These are phyloP conservation scores for Thysanoteuthis rhombus DNA, from an alignment of 2,888 invertebrate species.

Conservation along the genomic window DNA sequence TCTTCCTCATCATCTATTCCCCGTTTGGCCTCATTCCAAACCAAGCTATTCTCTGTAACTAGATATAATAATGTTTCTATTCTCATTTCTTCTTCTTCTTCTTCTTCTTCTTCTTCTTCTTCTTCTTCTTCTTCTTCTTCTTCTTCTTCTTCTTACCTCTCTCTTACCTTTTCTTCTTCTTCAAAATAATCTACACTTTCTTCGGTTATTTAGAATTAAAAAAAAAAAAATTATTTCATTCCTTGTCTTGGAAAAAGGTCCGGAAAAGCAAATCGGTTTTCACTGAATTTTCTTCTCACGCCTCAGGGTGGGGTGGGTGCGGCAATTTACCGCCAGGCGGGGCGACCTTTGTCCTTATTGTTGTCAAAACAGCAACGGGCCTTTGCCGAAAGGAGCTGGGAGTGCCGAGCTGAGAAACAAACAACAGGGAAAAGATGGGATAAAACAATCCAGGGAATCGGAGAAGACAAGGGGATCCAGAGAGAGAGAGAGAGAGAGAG, in stretches of 20 bases:
- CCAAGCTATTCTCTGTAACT: too few relatives aligned
- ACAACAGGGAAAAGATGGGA: neutral
- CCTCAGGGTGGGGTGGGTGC: too few relatives aligned
- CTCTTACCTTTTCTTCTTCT: neutral
- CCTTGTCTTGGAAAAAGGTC: too few relatives aligned
- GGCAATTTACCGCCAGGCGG: neutral
- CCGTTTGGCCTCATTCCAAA: too few relatives aligned
- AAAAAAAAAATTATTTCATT: too few relatives aligned
- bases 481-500: too few relatives aligned
- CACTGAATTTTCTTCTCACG: neutral
- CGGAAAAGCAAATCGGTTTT: neutral
- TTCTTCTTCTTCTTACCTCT: too few relatives aligned
- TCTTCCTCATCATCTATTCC: too few relatives aligned
- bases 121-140: rapidly evolving
- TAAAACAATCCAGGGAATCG: too few relatives aligned
- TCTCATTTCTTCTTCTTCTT: neutral
- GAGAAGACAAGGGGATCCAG: too few relatives aligned
- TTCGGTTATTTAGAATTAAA: neutral
- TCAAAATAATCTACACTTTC: neutral
- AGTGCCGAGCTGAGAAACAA: neutral
- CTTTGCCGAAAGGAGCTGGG: neutral
- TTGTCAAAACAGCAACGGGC: neutral
- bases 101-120: neutral
- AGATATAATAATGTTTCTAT: too few relatives aligned
- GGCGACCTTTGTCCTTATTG: neutral